Evolutionary conservation across 2,888 invertebrate species (phyloP).

Genomic region (Drepanosiphum platanoidis): DNA sequence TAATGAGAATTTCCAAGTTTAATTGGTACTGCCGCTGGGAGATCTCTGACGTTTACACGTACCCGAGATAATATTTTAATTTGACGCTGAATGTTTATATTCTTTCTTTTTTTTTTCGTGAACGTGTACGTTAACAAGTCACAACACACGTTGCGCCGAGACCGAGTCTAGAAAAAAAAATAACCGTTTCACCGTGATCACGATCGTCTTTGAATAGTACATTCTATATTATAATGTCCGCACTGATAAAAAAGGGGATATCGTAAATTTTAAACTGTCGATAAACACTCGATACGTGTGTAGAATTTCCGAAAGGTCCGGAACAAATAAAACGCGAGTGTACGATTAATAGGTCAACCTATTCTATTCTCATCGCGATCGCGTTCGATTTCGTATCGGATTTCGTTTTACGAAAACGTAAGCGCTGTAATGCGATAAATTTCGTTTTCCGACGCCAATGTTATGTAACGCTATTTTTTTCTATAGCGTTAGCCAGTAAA

Average conservation of each 20-base stretch:
- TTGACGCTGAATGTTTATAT: slow-evolving; percentile 28
- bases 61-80: slow-evolving; percentile 51
- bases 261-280: no score
- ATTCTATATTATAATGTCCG: neutral
- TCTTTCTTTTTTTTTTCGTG: slow-evolving; percentile 7
- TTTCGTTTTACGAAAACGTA: no score
- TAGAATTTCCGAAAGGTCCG: no score
- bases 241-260: neutral
- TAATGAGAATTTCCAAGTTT: slow-evolving; percentile 55
- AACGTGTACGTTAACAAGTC: slow-evolving; percentile 12
- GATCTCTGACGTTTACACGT: slow-evolving; percentile 34
- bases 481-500: no score
- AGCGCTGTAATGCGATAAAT: no score
- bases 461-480: no score
- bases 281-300: no score
- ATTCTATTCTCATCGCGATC: no score
- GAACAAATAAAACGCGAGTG: no score
- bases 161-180: neutral
- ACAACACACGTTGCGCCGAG: neutral
- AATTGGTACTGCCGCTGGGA: slow-evolving; percentile 41
- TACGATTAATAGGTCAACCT: no score
- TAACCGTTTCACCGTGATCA: neutral
- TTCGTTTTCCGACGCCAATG: no score
- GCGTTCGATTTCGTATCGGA: no score
- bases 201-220: neutral